These are phyloP conservation scores for Euwallacea fornicatus DNA, from an alignment of 1,140 invertebrate genomes.

Conservation along the genomic window DNA sequence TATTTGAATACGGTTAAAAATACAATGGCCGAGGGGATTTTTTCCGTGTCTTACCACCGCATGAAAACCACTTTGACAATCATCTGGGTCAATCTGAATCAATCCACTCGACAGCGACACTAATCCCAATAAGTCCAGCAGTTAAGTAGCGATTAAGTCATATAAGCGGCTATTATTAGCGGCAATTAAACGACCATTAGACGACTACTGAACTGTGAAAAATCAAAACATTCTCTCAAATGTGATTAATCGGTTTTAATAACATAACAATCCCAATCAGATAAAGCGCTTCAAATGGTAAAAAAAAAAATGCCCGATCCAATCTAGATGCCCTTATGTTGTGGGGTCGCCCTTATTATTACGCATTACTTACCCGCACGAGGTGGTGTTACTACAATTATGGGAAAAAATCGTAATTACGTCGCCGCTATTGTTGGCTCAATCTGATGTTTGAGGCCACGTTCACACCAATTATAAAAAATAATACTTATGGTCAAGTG, in stretches of 20 bases:
- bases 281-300: conserved; percentile 24
- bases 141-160: conserved; percentile 24
- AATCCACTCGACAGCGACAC: not conserved
- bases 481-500: conserved; percentile 21
- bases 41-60: conserved; percentile 9
- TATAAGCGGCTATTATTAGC: conserved; percentile 16
- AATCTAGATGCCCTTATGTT: conserved; percentile 27
- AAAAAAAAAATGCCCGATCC: conserved; percentile 21
- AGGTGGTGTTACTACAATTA: conserved; percentile 22
- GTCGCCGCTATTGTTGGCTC: not conserved
- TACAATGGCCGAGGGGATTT: conserved; percentile 30
- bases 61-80: not conserved
- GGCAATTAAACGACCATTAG: conserved; percentile 18
- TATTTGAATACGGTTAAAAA: conserved; percentile 35
- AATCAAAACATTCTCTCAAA: conserved; percentile 18
- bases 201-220: conserved; percentile 27
- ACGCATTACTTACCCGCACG: conserved; percentile 16
- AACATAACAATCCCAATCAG: conserved; percentile 21
- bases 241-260: conserved; percentile 21
- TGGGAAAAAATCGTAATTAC: conserved; percentile 5
- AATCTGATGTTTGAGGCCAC: not conserved
- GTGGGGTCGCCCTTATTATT: conserved; percentile 18
- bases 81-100: not conserved
- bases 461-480: too few species aligned
- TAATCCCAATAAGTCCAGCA: conserved; percentile 10